Base-by-base conservation (phyloP, 2,113 vertebrate genomes). In the Proteles cristata region DNA sequence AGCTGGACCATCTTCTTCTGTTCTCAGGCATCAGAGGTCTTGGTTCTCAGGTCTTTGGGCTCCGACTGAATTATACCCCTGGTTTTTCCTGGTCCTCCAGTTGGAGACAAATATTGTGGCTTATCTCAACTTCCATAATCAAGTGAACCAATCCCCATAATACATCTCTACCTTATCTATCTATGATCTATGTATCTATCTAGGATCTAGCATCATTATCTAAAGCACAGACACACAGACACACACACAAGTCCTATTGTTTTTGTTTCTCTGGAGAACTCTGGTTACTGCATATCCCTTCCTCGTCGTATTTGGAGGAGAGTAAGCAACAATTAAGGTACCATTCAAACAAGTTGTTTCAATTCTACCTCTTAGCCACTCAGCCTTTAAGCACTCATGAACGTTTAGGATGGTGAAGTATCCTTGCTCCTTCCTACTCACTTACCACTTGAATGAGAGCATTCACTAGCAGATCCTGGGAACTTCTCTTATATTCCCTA, bases 361-460 rank as follows among this genome's bases (percentile, higher is more conserved):
- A 35, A 35, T n/a, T 73, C 48, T 35, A 4, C 6, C 15, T 85
- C 39, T 91, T 53, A 39, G 21, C 33, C 3, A 25, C 31, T 61
- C 45, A 55, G 53, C 73, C 14, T 69, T 35, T 55, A 43, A 55
- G 23, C 39, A 89, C 26, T 26, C n/a, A 77, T 39, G 82, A 26
- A 15, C 33, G 26, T 69, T 3, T 71, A 80, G 48, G 11, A 39
- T 10, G 45, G 31, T 4, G 43, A 15, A 55, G n/a, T 50, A 39
- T 2, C 1, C 2, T 61, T 68, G 3, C 19, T 33, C 39, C 6
- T 33, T 61, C 4, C 65, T 31, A 9, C 9, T 12, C 0, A 5
- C 8, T 3, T 35, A 17, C 48, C 23, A 71, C 19, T n/a, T 58
- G 50, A 43, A 1, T 55, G 50, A 43, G 0, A 80, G 4, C 25